Base-by-base conservation (phyloP, 2,888 invertebrate genomes). In the Choristoneura rosaceana region DNA sequence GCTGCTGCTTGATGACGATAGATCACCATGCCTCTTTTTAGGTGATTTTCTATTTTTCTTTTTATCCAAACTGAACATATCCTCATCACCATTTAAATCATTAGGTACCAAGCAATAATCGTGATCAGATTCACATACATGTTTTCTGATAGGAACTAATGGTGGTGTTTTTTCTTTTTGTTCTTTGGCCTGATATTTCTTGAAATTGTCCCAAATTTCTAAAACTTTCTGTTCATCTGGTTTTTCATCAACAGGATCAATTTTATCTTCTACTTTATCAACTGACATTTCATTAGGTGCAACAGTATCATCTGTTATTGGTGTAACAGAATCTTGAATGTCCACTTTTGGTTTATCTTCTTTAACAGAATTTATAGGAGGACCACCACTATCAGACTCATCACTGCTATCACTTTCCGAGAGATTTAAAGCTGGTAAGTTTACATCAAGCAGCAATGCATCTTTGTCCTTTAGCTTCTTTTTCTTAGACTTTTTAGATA, bases 371-470 rank as follows among this genome's bases (percentile, higher is more conserved):
- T 88, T 80, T 75, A 91, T 75, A 82, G 84, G 81, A 70, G 85
- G 77, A 17, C 82, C 75, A 47, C 89, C 93, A 81, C 85, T 87
- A 75, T 94, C 93, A 17, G 94, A 95, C 76, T 97, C 97, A 74
- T 96, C 95, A 79, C 96, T 97, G 76, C 96, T 97, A 80, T 97
- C 98, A 85, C 97, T 97, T 82, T 98, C 98, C 0, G 97, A 98
- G 58, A 98, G 93, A 93, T 98, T 98, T 58, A 97, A 91, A 3
- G 97, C 97, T 3, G 97, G 97, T 69, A 98, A 91, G 90, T 98
- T 94, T 5, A 94, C 94, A 84, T 94, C 94, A 76, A 94, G 79
- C 74, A 94, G 81, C 76, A 94, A 84, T 65, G 93, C 89, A 83
- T 94, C 94, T 79, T 94, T 94, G 74, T 93, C 91, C 83, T 90